A percentile compares a stretch with the other conserved stretches of the same genome.
Conservation (phyloP, 2,113 vertebrate genomes). For the Salvelinus sp. region DNA sequence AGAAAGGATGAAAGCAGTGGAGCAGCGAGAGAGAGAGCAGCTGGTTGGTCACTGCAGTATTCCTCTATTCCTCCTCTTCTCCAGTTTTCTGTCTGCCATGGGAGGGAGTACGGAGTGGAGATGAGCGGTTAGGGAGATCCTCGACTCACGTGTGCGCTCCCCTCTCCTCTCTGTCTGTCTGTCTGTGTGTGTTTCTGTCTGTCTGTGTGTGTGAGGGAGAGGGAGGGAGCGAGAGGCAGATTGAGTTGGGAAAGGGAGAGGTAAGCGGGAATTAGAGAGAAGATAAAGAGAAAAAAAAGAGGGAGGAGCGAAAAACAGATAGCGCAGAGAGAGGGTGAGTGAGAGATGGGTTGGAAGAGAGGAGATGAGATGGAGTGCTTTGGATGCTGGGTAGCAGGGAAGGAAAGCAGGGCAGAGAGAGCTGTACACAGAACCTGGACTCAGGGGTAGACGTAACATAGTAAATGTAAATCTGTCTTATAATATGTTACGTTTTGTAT, state of each 20-base stretch:
- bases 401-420: neutral
- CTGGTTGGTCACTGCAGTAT: slow-evolving; percentile 65
- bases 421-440: slow-evolving; percentile 17
- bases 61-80: slow-evolving; percentile 55
- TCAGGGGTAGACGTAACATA: too few relatives aligned
- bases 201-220: slow-evolving; percentile 39
- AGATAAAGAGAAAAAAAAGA: slow-evolving; percentile 11
- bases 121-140: slow-evolving; percentile 64
- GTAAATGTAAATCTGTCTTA: too few relatives aligned
- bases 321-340: slow-evolving; percentile 32
- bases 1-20: slow-evolving; percentile 53
- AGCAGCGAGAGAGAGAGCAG: slow-evolving; percentile 38
- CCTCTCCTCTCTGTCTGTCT: slow-evolving; percentile 54
- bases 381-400: too few relatives aligned
- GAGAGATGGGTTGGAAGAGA: neutral
- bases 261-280: slow-evolving; percentile 15
- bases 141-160: slow-evolving; percentile 66
- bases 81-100: slow-evolving; percentile 43
- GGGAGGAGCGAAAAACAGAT: slow-evolving; percentile 10
- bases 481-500: too few relatives aligned
- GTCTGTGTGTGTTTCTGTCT: slow-evolving; percentile 47
- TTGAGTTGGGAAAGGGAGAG: slow-evolving; percentile 11
- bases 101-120: slow-evolving; percentile 15
- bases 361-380: neutral
- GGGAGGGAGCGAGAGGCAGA: slow-evolving; percentile 36